phyloP scores from a whole-genome alignment of 2,888 invertebrate genomes.

The Drosophila paucipuncta region DNA sequence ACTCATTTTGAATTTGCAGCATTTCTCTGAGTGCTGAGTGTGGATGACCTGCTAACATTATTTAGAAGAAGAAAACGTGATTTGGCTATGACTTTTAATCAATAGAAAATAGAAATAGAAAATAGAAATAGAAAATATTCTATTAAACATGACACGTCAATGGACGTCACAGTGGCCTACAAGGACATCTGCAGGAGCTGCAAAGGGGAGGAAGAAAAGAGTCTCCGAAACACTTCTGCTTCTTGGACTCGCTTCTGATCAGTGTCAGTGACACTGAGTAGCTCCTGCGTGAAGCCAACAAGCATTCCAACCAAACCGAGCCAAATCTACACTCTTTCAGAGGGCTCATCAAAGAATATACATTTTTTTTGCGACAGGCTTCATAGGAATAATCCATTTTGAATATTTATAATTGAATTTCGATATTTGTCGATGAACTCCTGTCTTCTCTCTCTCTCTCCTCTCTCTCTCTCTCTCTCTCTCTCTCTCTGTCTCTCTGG shows the following conservation, averaged over 20 bases:
- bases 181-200: no score
- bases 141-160: not conserved
- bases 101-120: not conserved
- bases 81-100: not conserved
- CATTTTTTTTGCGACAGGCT: not conserved
- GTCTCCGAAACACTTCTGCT: no score
- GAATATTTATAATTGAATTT: not conserved
- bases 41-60: not conserved
- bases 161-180: not conserved
- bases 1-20: not conserved
- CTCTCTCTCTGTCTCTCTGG: not conserved
- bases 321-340: not conserved
- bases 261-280: not conserved
- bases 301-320: not conserved
- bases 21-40: no score
- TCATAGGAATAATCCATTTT: not conserved
- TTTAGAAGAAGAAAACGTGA: not conserved
- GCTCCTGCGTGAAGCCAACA: no score
- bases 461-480: not conserved
- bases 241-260: not conserved
- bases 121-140: not conserved
- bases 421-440: not conserved
- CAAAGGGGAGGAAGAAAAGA: no score
- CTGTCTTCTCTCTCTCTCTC: not conserved
- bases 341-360: not conserved